A percentile compares a stretch with the other conserved stretches of the same genome.
These are phyloP conservation scores for Calephelis nemesis DNA, from an alignment of 1,140 invertebrate genomes.

Conservation along the genomic window DNA sequence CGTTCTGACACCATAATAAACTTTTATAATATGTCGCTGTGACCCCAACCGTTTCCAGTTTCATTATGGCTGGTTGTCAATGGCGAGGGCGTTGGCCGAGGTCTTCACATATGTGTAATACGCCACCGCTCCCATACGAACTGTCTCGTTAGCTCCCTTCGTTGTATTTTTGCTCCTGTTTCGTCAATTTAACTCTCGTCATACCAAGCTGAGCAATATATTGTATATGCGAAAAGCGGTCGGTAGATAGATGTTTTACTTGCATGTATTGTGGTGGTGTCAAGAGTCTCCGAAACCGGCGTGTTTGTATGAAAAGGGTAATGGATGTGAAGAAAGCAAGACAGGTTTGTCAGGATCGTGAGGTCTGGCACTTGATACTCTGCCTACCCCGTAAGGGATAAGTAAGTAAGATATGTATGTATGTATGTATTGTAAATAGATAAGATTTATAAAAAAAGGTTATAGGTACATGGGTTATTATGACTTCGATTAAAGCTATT, in stretches of 20 bases:
- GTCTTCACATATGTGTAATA: constrained; percentile 45
- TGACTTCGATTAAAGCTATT: too few relatives aligned
- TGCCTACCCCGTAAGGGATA: too few relatives aligned
- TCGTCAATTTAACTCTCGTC: neutral
- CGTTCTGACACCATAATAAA: neutral
- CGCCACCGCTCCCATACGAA: constrained; percentile 49
- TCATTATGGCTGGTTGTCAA: constrained; percentile 47
- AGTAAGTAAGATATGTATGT: neutral
- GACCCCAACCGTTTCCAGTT: constrained; percentile 9
- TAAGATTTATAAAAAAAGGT: too few relatives aligned
- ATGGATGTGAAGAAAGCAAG: too few relatives aligned
- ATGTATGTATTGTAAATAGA: neutral
- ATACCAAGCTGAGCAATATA: neutral
- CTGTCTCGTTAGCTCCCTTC: constrained; percentile 61
- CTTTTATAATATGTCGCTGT: neutral
- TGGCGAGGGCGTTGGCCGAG: constrained; percentile 58
- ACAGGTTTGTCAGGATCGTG: too few relatives aligned
- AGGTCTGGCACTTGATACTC: too few relatives aligned
- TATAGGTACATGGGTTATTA: too few relatives aligned
- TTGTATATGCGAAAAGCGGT: neutral
- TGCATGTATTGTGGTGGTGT: neutral
- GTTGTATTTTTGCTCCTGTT: constrained; percentile 23
- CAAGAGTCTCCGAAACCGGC: too few relatives aligned
- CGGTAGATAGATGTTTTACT: neutral
- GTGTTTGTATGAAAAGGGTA: too few relatives aligned